Evolutionary conservation across 2,113 vertebrate species (phyloP), one percentile per base, ranked within the genome.

Genomic region (Archocentrus centrarchus): DNA sequence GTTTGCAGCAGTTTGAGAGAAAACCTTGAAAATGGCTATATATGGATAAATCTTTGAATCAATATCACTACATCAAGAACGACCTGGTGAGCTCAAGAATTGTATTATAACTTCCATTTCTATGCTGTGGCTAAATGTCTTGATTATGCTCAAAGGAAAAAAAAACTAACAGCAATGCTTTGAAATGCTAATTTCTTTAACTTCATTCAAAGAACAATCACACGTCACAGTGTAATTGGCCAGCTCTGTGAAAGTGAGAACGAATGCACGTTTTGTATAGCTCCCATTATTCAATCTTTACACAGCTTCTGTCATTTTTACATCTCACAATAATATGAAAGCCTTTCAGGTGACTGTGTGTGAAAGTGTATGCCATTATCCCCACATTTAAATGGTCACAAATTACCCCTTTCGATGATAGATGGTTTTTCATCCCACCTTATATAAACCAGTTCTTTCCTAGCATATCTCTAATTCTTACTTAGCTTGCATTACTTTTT

Each of bases 151-250:
- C 37, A 44, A 41, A 66, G 15, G 7, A 3, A 1, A 7, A 39
- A 44, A 41, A 41, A 41, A 22, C 39, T 30, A 30, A 30, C 30
- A 30, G 30, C 30, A 41, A 6, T 9, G 11, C 37, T 24, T 66
- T 66, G 63, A 66, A 66, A 24, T 10, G 39, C 2, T 7, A 66
- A 44, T 66, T 66, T 66, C 13, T 66, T 37, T n/a, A 44, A 44
- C 63, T 66, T 44, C 63, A 44, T 66, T 66, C 41, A 44, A 39
- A 66, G 37, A 66, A 66, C 39, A 66, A 66, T 66, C 63, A 44
- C 39, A 44, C 24, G 24, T 17, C 37, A 66, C n/a, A 2, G 37
- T 44, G 63, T 44, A 24, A 66, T 44, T 24, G n/a, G n/a, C 2
- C 37, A 8, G n/a, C 7, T 15, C 37, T 66, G 63, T 66, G n/a